A percentile compares a stretch with the other conserved stretches of the same genome.
Conservation (phyloP, 2,888 invertebrate species). For the Hirtodrosophila trivittata region DNA sequence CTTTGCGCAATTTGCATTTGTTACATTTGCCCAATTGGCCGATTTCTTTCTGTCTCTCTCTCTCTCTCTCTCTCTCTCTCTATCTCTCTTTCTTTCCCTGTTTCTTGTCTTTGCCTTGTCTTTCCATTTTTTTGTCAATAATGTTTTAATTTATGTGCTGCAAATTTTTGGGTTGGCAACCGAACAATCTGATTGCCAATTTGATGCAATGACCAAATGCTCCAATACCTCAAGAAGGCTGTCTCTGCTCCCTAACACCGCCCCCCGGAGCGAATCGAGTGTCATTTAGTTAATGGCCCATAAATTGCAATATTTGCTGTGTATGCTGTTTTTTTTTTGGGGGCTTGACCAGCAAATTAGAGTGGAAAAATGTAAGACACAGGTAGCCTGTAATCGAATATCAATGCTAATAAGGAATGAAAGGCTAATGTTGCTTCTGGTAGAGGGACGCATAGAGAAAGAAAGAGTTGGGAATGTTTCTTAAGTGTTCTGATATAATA, state of each 20-base stretch:
- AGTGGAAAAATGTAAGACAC: constrained; percentile 36
- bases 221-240: constrained; percentile 10
- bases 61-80: background rate
- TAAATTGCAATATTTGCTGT: constrained; percentile 54
- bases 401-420: background rate
- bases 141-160: constrained; percentile 74
- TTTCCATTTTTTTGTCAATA: constrained; percentile 29
- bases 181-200: constrained; percentile 37
- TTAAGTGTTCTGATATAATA: too few species aligned
- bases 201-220: constrained; percentile 27
- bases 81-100: background rate
- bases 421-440: too few species aligned
- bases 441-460: background rate
- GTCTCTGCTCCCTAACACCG: constrained; percentile 6
- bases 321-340: constrained; percentile 8
- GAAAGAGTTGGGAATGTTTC: too few species aligned
- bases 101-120: background rate
- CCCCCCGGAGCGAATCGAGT: constrained; percentile 66
- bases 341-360: constrained; percentile 32
- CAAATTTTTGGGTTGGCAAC: constrained; percentile 39
- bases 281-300: constrained; percentile 73
- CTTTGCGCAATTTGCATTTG: constrained; percentile 60
- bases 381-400: constrained; percentile 12
- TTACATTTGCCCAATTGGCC: constrained; percentile 12
- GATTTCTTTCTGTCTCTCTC: background rate